Conservation (phyloP, 2,888 invertebrate genomes). For the Xylophagus ater region DNA sequence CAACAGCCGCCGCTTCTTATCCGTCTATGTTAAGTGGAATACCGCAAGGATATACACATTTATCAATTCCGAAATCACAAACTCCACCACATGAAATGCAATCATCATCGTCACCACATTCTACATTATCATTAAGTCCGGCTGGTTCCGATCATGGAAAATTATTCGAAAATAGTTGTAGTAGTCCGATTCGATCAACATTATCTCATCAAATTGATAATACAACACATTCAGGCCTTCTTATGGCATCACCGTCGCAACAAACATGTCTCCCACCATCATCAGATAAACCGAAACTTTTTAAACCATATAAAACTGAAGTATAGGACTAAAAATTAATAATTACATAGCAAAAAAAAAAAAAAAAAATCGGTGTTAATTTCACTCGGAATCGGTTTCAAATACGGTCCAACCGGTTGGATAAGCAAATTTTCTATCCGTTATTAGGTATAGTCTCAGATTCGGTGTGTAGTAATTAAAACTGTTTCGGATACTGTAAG, state of each 20-base stretch:
- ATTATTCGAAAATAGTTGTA: slow-evolving; percentile 31
- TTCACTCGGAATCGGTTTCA: too few species aligned
- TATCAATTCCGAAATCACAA: slow-evolving; percentile 33
- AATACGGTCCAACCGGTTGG: too few species aligned
- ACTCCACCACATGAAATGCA: slow-evolving; percentile 38
- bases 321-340: too few species aligned
- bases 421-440: too few species aligned
- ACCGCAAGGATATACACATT: slow-evolving; percentile 24
- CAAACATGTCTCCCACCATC: slow-evolving; percentile 30
- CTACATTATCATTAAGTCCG: slow-evolving; percentile 37
- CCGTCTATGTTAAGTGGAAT: slow-evolving; percentile 26
- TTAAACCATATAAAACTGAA: slow-evolving; percentile 60
- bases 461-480: too few species aligned
- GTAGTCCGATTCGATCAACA: slow-evolving; percentile 26
- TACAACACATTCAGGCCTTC: slow-evolving; percentile 23
- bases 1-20: slow-evolving; percentile 25
- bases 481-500: too few species aligned
- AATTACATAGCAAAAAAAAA: too few species aligned
- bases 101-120: slow-evolving; percentile 36
- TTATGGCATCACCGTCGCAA: slow-evolving; percentile 28
- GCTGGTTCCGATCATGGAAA: slow-evolving; percentile 36
- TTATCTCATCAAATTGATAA: not conserved
- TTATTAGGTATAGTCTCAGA: too few species aligned
- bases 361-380: too few species aligned
- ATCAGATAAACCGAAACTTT: slow-evolving; percentile 50